A percentile compares a stretch with the other conserved stretches of the same genome.
phyloP scores from a whole-genome alignment of 2,888 invertebrate species.

The Parochlus steinenii region DNA sequence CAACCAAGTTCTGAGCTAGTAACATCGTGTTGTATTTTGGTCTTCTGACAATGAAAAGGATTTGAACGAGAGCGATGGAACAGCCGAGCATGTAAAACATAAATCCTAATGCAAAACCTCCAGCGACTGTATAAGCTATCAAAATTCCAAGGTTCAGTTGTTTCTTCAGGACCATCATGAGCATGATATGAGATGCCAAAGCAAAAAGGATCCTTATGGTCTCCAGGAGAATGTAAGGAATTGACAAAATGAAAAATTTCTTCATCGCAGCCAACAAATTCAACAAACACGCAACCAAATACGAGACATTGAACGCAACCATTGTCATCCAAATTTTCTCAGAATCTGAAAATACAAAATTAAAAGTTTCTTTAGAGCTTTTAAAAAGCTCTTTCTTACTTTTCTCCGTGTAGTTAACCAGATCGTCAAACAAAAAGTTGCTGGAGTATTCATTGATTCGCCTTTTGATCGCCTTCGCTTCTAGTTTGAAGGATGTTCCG shows the following conservation, averaged over 20 bases:
- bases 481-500: too few species aligned
- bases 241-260: background rate
- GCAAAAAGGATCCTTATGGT: background rate
- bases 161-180: slow-evolving; percentile 9
- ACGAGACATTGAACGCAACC: too few species aligned
- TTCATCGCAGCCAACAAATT: slow-evolving; percentile 2
- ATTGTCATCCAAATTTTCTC: too few species aligned
- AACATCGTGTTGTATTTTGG: too few species aligned
- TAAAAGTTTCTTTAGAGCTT: too few species aligned
- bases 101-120: slow-evolving; percentile 1
- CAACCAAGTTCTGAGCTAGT: too few species aligned
- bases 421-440: too few species aligned
- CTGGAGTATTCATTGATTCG: too few species aligned
- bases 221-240: slow-evolving; percentile 2
- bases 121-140: background rate
- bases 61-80: slow-evolving; percentile 5
- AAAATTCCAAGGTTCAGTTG: slow-evolving; percentile 6
- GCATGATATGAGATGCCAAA: background rate
- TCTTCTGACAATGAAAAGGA: slow-evolving; percentile 5
- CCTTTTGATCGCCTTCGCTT: too few species aligned
- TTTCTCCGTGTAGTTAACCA: too few species aligned
- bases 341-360: too few species aligned
- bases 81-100: slow-evolving; percentile 3
- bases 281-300: background rate
- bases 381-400: too few species aligned